Base-by-base conservation (phyloP, 2,797 vertebrate species). In the Lagothrix lagotricha region DNA sequence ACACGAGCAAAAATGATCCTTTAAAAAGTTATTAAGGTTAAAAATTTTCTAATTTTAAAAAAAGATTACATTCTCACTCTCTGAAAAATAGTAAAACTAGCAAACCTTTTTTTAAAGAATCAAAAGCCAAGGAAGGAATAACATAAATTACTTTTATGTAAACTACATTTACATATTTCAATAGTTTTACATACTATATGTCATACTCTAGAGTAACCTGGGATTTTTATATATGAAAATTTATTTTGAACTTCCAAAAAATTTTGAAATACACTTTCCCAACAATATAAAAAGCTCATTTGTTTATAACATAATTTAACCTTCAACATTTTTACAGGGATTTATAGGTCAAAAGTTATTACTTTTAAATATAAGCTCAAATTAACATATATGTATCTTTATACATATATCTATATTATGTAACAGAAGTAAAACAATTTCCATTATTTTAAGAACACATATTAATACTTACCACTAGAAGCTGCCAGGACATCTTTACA, bases 401-500 rank as follows among this genome's bases (percentile, higher is more conserved):
- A 17, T 14, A 52, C 4, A 54, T 17, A 12, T 58, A 58, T 36
- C 30, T 67, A 57, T 7, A 48, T 83, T 11, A 80, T 11, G 33
- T 11, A 67, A 82, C 39, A 90, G 36, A 88, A 94, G 41, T 57
- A 70, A 93, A 91, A n/a, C 19, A 67, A 82, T 77, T 96, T 89
- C 90, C 87, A 90, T 96, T 61, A 85, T 26, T 86, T 83, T 92
- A 97, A 94, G 36, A 89, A 87, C 4, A 8, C 5, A 4, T 54
- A 81, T 96, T 80, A 44, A 97, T 96, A 97, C 98, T 92, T 98
- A 99, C 99, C 99, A 98, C 99, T 99, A 76, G 99, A 99, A 97
- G 99, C 99, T 97, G 99, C 99, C 93, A 99, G 99, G 72, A 99
- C 99, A 97, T 99, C 99, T 98, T 99, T 99, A 98, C 99, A 99